phyloP scores from a whole-genome alignment of 2,797 vertebrate genomes.

The Acanthurus leucopareius region DNA sequence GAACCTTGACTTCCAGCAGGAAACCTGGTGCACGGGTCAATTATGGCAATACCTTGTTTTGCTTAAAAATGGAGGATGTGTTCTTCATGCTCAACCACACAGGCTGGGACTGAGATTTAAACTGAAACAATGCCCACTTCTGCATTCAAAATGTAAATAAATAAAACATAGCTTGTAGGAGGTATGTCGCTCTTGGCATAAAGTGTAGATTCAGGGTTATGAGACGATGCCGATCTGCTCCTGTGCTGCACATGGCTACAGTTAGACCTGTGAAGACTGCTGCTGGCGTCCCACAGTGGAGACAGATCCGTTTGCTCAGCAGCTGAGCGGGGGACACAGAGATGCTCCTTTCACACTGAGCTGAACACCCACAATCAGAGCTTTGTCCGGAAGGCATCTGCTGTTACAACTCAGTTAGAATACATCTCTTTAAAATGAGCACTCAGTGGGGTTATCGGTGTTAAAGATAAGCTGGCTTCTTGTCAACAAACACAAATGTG shows the following conservation, averaged over 20 bases:
- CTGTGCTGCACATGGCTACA: conserved; percentile 32
- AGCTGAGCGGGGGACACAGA: conserved; percentile 68
- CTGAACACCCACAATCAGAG: conserved; percentile 75
- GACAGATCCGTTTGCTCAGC: conserved; percentile 76
- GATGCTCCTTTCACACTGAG: conserved; percentile 80
- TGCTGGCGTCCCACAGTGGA: conserved; percentile 33
- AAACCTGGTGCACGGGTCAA: conserved; percentile 79
- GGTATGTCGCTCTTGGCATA: conserved; percentile 23
- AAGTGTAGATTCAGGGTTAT: conserved; percentile 6
- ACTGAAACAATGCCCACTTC: conserved; percentile 38
- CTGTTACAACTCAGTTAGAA: conserved; percentile 70
- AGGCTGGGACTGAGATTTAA: conserved; percentile 48
- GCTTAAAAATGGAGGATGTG: conserved; percentile 69
- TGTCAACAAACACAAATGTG: conserved; percentile 48
- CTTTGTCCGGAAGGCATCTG: conserved; percentile 73
- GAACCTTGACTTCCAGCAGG: conserved; percentile 80
- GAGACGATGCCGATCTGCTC: conserved; percentile 17
- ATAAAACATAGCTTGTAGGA: conserved; percentile 44
- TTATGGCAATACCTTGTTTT: conserved; percentile 72
- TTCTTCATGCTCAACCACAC: conserved; percentile 55
- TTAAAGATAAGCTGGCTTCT: conserved; percentile 47
- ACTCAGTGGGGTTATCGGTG: conserved; percentile 63
- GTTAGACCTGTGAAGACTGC: conserved; percentile 51
- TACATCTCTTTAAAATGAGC: conserved; percentile 53
- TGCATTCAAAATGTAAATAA: conserved; percentile 57